Percentiles rank a stretch among this genome's conserved stretches.
These are phyloP conservation scores for Periparus ater DNA, from an alignment of 2,797 vertebrate species.

Conservation along the genomic window DNA sequence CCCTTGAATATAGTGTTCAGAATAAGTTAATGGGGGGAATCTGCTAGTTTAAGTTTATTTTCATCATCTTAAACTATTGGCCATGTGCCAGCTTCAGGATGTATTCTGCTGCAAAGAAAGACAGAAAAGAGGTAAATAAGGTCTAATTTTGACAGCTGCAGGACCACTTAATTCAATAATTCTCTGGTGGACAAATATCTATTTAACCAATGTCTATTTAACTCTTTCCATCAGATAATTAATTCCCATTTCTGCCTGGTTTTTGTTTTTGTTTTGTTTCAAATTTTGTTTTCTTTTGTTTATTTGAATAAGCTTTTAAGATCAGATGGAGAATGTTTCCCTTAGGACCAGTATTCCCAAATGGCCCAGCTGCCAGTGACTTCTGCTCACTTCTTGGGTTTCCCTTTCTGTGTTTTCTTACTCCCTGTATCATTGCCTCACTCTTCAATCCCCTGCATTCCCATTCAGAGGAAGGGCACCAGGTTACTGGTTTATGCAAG, in stretches of 20 bases:
- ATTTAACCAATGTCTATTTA: not conserved
- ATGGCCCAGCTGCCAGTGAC: not conserved
- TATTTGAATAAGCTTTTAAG: not conserved
- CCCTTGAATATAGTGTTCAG: not conserved
- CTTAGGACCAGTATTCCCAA: not conserved
- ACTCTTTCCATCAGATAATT: not conserved
- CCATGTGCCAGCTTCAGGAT: not conserved
- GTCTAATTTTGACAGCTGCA: not conserved
- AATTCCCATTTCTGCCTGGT: not conserved
- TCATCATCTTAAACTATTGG: not conserved
- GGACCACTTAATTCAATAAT: not conserved
- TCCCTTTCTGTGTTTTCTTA: not conserved
- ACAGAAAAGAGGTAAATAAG: not conserved
- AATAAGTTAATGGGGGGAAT: not conserved
- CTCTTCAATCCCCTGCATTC: not conserved
- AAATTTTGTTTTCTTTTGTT: not conserved
- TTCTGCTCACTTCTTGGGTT: not conserved
- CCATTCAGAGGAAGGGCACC: not conserved
- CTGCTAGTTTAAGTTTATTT: not conserved
- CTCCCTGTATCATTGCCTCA: not conserved
- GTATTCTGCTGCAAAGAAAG: not conserved
- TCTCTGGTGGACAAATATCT: not conserved
- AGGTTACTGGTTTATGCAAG: not conserved
- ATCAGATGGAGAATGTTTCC: not conserved
- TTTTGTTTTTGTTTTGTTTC: not conserved